Percentiles rank a stretch among this genome's conserved stretches.
These are phyloP conservation scores for Tragelaphus imberbis DNA, from an alignment of 2,113 vertebrate genomes.

Conservation along the genomic window DNA sequence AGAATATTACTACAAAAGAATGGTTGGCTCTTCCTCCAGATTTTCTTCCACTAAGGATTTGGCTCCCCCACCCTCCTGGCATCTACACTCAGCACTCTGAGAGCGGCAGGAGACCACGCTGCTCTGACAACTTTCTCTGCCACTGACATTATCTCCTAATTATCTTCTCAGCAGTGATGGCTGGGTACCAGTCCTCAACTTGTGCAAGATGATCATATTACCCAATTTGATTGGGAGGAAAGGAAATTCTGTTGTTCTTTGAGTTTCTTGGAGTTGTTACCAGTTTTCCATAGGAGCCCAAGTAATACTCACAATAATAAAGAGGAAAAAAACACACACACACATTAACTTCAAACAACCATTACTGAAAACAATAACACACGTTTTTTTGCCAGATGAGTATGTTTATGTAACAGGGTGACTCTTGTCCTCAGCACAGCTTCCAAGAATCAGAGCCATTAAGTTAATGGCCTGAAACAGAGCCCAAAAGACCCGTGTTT, in stretches of 20 bases:
- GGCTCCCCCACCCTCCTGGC: not conserved
- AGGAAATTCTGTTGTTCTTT: not conserved
- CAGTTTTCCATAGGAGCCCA: slow-evolving; percentile 11
- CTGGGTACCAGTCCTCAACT: slow-evolving; percentile 13
- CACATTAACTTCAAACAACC: not conserved
- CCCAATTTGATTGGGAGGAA: not conserved
- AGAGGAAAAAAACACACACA: not conserved
- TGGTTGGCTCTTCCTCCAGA: not conserved
- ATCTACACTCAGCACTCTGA: not conserved
- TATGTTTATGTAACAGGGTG: slow-evolving; percentile 31
- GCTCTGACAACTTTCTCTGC: slow-evolving; percentile 52
- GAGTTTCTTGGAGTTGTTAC: slow-evolving; percentile 23
- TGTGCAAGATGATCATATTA: slow-evolving; percentile 9
- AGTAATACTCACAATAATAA: not conserved
- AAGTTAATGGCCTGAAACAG: slow-evolving; percentile 52
- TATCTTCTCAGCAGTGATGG: slow-evolving; percentile 54
- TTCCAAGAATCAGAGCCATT: slow-evolving; percentile 42
- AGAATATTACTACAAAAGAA: slow-evolving; percentile 13
- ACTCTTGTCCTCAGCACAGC: not conserved
- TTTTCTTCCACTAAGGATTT: slow-evolving; percentile 41
- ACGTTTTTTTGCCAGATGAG: not conserved
- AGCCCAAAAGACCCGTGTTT: not conserved
- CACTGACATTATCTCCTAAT: slow-evolving; percentile 64
- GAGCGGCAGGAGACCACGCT: slow-evolving; percentile 30
- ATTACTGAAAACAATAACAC: slow-evolving; percentile 12